Base-by-base conservation (phyloP, 2,113 vertebrate species). In the Columbina picui region DNA sequence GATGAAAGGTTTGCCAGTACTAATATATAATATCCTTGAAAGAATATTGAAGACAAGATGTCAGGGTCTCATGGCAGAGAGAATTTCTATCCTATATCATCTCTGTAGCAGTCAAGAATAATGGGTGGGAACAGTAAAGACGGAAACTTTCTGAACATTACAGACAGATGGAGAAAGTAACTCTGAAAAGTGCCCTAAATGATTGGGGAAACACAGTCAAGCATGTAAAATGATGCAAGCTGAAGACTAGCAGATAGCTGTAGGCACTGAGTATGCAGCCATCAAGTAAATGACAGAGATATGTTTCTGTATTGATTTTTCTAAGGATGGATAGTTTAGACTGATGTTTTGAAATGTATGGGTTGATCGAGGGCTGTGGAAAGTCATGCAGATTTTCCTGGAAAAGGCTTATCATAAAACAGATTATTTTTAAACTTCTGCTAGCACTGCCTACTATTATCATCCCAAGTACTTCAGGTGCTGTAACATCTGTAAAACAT, bases 281-380 rank as follows among this genome's bases (percentile, higher is more conserved):
- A 95, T 83, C 83, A 89, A 81, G 47, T 71, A 82, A 95, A 95
- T 79, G 84, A 91, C 73, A 83, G 61, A 65, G 25, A 81, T 19
- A 77, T 20, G 32, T 80, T 93, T 89, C 68, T 81, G 47, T 59
- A 92, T 89, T 55, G 68, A 95, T 95, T 96, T 94, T 95, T 92
- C 68, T 94, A 78, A 84, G 69, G 57, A 92, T 4, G 11, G 23
- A 65, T 59, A 64, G 60, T 60, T 92, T 55, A 84, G 94, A 36
- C 49, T 45, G 73, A 82, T 93, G 36, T 60, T 94, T 76, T 94
- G 81, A 94, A 92, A 90, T 17, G 38, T 57, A 84, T n/a, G 36
- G 55, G 32, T 47, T 75, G 73, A 92, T 49, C 60, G 38, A 56
- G 50, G n/a, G 70, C 88, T 80, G 36, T 38, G 64, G 27, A 74